Evolutionary conservation across 2,888 invertebrate genomes (phyloP).

Genomic region (Operophtera brumata): DNA sequence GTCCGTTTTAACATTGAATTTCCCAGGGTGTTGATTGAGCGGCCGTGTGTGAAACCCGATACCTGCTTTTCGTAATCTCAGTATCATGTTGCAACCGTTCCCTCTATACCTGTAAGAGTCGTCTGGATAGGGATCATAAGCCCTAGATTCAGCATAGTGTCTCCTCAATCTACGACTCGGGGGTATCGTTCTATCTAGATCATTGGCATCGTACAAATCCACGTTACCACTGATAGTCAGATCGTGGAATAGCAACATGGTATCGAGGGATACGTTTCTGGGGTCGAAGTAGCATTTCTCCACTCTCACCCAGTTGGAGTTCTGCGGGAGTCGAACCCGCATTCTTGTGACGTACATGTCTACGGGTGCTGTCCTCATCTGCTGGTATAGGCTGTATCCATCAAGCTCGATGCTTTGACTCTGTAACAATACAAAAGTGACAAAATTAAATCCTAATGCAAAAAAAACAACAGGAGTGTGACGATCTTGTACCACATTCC

Average conservation of each 20-base stretch:
- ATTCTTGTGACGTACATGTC: slow-evolving; percentile 87
- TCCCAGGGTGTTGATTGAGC: slow-evolving; percentile 83
- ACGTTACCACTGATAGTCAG: slow-evolving; percentile 89
- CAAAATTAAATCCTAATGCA: too few species aligned
- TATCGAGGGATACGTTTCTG: slow-evolving; percentile 86
- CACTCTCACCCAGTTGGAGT: slow-evolving; percentile 85
- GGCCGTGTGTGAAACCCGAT: slow-evolving; percentile 89
- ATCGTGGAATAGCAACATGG: slow-evolving; percentile 88
- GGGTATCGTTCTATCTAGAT: slow-evolving; percentile 60
- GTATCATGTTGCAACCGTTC: slow-evolving; percentile 88
- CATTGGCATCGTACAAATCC: slow-evolving; percentile 77
- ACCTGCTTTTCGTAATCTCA: slow-evolving; percentile 87
- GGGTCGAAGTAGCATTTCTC: slow-evolving; percentile 89
- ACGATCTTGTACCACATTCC: too few species aligned
- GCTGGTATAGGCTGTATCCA: slow-evolving; percentile 84
- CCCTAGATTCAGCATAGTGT: slow-evolving; percentile 65
- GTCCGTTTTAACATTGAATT: slow-evolving; percentile 88
- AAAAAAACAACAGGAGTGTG: too few species aligned
- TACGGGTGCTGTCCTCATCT: slow-evolving; percentile 81
- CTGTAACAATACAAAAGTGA: slow-evolving; percentile 47
- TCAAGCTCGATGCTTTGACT: slow-evolving; percentile 79
- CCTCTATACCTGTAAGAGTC: slow-evolving; percentile 56
- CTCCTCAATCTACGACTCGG: slow-evolving; percentile 54
- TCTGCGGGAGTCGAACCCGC: slow-evolving; percentile 84
- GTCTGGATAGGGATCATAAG: slow-evolving; percentile 53